phyloP scores from a whole-genome alignment of 2,113 vertebrate species.

The Pangasianodon gigas region DNA sequence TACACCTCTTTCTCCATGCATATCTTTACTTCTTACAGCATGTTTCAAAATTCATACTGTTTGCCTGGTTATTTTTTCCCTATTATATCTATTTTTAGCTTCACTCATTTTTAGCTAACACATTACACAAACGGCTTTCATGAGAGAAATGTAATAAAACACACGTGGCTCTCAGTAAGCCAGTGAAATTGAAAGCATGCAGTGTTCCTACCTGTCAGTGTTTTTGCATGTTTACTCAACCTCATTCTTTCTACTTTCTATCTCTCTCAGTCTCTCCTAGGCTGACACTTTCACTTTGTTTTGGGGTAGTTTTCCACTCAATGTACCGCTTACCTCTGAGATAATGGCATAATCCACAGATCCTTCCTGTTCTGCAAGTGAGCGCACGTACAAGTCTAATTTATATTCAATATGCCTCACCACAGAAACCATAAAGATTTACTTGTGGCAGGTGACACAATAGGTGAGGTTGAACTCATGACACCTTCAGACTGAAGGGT shows the following conservation, averaged over 20 bases:
- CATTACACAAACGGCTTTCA: background rate
- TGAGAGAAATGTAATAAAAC: background rate
- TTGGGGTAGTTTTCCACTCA: background rate
- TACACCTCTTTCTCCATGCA: too few species aligned
- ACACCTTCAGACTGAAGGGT: background rate
- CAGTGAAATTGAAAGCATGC: conserved; percentile 3
- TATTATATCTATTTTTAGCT: background rate
- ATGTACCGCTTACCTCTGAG: background rate
- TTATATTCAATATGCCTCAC: background rate
- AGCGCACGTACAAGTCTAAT: too few species aligned
- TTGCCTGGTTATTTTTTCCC: too few species aligned
- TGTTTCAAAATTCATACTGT: too few species aligned
- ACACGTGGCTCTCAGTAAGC: background rate
- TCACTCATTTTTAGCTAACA: background rate
- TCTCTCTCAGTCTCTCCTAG: background rate
- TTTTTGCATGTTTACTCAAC: background rate
- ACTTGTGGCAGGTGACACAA: background rate
- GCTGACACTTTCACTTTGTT: background rate
- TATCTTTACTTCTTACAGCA: background rate
- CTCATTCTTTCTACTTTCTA: background rate
- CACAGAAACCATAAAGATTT: background rate
- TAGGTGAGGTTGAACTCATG: background rate
- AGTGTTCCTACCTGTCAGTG: background rate
- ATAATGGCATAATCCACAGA: background rate
- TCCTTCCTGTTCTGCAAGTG: background rate